A percentile compares a stretch with the other conserved stretches of the same genome.
Conservation (phyloP, 2,797 vertebrate species). For the Smutsia gigantea region DNA sequence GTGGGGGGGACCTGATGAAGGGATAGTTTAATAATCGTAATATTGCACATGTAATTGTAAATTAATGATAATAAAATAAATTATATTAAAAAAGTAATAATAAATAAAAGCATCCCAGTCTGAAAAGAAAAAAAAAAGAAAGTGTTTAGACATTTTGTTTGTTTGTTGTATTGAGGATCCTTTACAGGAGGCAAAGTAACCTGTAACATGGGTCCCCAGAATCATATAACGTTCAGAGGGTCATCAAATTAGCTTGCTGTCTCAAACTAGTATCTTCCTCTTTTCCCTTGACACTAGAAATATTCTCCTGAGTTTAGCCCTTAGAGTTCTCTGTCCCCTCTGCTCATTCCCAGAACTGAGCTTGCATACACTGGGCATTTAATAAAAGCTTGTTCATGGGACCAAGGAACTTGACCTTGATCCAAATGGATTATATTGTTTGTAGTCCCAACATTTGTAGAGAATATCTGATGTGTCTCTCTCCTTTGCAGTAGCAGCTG, state of each 20-base stretch:
- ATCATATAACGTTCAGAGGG: background rate
- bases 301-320: background rate
- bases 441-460: background rate
- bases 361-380: background rate
- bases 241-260: background rate
- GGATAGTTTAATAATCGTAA: no score
- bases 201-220: background rate
- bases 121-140: no score
- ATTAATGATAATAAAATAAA: no score
- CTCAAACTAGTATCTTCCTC: background rate
- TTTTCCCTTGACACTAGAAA: background rate
- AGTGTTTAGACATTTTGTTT: background rate
- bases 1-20: no score
- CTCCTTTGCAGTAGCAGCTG: slow-evolving; percentile 3
- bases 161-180: background rate
- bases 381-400: slow-evolving; percentile 8
- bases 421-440: background rate
- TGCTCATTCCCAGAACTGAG: background rate
- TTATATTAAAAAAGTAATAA: no score
- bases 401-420: background rate
- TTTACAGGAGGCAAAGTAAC: slow-evolving; percentile 16
- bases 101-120: no score
- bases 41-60: no score
- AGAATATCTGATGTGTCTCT: background rate
- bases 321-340: background rate